Percentiles rank a stretch among this genome's conserved stretches.
Evolutionary conservation across 2,797 vertebrate genomes (phyloP).

Genomic region (Propithecus deckenii): DNA sequence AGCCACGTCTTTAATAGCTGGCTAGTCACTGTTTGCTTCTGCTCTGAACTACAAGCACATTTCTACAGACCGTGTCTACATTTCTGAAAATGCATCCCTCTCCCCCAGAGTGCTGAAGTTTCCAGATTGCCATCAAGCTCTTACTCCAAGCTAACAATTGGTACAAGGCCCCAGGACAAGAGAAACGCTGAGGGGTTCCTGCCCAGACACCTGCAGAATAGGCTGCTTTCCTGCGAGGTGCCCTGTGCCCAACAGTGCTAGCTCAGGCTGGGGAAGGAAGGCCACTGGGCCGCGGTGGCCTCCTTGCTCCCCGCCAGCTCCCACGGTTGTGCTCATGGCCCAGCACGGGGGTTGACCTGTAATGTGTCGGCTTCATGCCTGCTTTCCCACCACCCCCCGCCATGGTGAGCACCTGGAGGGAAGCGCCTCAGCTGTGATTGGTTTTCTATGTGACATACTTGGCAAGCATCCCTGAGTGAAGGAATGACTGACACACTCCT

Average conservation of each 20-base stretch:
- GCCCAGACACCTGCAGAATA: neutral
- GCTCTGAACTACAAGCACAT: neutral
- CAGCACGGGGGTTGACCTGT: neutral
- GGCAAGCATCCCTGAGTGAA: neutral
- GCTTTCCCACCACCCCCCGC: neutral
- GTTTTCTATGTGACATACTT: neutral
- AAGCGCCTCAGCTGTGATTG: neutral
- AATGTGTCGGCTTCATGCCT: neutral
- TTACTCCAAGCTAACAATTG: neutral
- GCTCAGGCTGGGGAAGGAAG: neutral
- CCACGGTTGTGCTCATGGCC: fast-evolving
- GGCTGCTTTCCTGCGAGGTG: neutral
- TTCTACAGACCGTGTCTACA: neutral
- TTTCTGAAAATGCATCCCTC: neutral
- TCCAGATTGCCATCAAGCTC: neutral
- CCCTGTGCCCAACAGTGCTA: neutral
- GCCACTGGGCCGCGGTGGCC: fast-evolving
- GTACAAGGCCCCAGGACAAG: neutral
- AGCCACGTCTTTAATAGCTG: neutral
- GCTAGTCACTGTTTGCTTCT: neutral
- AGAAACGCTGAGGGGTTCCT: neutral
- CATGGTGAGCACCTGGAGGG: neutral
- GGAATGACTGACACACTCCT: neutral
- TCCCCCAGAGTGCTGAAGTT: neutral
- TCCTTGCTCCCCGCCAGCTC: neutral